phyloP scores from a whole-genome alignment of 2,113 vertebrate species.

The Onychorhynchus coronatus region DNA sequence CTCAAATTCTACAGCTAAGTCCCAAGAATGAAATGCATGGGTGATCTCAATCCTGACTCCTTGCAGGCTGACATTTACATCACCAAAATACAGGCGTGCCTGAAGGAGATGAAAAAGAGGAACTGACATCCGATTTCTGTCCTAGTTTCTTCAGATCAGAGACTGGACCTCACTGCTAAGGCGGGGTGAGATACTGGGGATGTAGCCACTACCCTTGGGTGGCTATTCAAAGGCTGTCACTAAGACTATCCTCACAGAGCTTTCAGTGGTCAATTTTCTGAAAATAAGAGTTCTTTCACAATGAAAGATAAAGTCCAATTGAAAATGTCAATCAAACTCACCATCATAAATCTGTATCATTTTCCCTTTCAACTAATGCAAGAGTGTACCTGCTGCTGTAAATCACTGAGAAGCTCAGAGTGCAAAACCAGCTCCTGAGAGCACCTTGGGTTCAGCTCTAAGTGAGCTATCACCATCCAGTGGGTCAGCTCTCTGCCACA shows the following conservation, averaged over 20 bases:
- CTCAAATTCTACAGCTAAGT: background rate
- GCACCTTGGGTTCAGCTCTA: background rate
- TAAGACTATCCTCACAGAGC: background rate
- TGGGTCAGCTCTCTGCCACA: background rate
- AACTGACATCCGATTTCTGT: background rate
- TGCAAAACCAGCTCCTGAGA: background rate
- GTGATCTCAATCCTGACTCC: background rate
- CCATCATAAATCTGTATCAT: background rate
- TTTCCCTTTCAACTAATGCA: background rate
- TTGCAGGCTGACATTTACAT: background rate
- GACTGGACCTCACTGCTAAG: background rate
- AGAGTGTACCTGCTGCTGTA: background rate
- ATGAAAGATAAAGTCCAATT: background rate
- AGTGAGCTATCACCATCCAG: background rate
- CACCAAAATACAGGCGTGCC: background rate
- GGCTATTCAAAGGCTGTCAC: background rate
- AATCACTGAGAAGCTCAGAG: background rate
- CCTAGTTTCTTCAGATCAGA: background rate
- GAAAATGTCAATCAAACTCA: background rate
- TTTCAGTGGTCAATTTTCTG: background rate
- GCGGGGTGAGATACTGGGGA: fast-evolving
- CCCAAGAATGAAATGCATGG: background rate
- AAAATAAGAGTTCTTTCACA: background rate
- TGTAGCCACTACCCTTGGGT: background rate
- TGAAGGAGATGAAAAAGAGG: fast-evolving